Evolutionary conservation across 2,797 vertebrate species (phyloP).

Genomic region (Moxostoma hubbsi): DNA sequence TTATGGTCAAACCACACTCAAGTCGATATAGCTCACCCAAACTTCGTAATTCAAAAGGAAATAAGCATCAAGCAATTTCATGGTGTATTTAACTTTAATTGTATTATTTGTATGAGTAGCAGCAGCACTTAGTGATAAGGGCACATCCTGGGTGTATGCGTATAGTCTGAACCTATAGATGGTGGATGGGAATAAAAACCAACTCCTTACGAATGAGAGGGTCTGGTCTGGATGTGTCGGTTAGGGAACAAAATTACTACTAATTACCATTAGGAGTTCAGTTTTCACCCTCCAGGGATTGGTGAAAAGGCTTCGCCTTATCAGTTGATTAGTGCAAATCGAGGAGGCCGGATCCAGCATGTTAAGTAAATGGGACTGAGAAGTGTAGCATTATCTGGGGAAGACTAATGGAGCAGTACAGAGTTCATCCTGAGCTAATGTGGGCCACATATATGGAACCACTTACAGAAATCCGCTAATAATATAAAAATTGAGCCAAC

Average conservation of each 20-base stretch:
- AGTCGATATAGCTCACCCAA: too few species aligned
- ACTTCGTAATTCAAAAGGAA: too few species aligned
- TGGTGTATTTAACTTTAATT: too few species aligned
- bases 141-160: conserved; percentile 48
- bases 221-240: conserved; percentile 67
- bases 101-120: too few species aligned
- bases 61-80: too few species aligned
- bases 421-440: conserved; percentile 73
- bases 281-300: conserved; percentile 77
- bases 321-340: conserved; percentile 84
- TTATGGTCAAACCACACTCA: too few species aligned
- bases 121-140: neutral
- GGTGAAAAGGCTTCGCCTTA: conserved; percentile 79
- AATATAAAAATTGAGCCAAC: conserved; percentile 30
- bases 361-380: conserved; percentile 78
- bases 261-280: conserved; percentile 85
- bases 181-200: conserved; percentile 19
- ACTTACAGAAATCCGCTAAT: conserved; percentile 55
- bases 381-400: conserved; percentile 71
- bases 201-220: conserved; percentile 57
- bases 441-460: conserved; percentile 48
- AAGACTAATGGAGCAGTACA: conserved; percentile 72
- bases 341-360: conserved; percentile 78
- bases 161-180: conserved; percentile 32
- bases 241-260: conserved; percentile 80